Evolutionary conservation across 1,140 invertebrate genomes (phyloP), one percentile per base, ranked within the genome.

Genomic region (Pseudachorutes palmiensis): DNA sequence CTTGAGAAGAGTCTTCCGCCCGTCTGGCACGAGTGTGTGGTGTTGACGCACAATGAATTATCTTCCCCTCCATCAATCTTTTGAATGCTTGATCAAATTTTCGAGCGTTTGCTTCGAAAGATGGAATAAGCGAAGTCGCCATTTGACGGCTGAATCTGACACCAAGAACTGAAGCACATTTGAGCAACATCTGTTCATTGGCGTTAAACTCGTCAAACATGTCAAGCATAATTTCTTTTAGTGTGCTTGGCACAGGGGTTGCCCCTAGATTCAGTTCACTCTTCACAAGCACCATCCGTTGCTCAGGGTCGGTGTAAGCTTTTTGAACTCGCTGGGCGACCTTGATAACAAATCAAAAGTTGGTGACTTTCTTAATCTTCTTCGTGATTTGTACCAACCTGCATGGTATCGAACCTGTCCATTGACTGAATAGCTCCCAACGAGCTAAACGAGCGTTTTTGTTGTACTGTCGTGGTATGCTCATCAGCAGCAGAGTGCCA

Each of bases 131-230:
- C 2, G 28, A 19, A 61, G 24, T 41, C 14, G 86, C 71, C 80
- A 85, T 83, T 36, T 76, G 75, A 69, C 83, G 78, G 14, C 81
- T 79, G 65, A 86, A 82, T 29, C 79, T 80, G 45, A 82, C 81
- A 0, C 85, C 85, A 2, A 86, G 75, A 0, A 85, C 81, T 0
- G 84, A 79, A 2, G 81, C 81, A 66, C 81, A 83, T 76, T 86
- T 86, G 1, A 86, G 70, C 1, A 86, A 67, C 62, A 83, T 76
- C 72, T 86, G 83, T 75, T 85, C 84, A 57, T 83, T 80, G 0
- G 83, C 79, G 2, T 79, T 81, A 59, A 86, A 74, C 0, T 81
- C 81, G 68, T 82, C 80, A 67, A 81, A 81, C 69, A 80, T 76
- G 59, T 82, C 79, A 76, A 82, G 77, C 59, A 82, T 77, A 32